Percentiles rank a stretch among this genome's conserved stretches.
phyloP scores from a whole-genome alignment of 2,797 vertebrate species.

The Cynodonichthys magdalenae region DNA sequence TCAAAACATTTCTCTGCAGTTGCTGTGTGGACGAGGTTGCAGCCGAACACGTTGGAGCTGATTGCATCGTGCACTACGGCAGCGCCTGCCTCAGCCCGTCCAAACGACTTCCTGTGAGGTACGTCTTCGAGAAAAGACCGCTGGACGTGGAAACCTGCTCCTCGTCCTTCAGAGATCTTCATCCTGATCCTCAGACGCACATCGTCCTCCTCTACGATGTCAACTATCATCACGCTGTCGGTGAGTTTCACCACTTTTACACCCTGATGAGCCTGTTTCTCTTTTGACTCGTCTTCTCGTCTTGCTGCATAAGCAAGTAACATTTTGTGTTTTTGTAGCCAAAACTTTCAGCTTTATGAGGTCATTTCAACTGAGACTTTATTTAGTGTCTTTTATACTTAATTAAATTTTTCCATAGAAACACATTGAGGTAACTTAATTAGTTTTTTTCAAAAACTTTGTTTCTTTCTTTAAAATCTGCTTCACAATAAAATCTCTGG shows the following conservation, averaged over 20 bases:
- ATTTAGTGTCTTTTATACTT: too few relatives aligned
- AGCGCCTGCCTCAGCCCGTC: constrained; percentile 91
- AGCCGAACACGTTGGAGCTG: constrained; percentile 86
- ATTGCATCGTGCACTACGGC: constrained; percentile 92
- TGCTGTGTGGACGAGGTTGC: constrained; percentile 97
- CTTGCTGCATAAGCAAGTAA: too few relatives aligned
- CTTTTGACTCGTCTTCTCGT: too few relatives aligned
- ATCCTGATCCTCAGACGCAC: constrained; percentile 76
- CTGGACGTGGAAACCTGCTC: constrained; percentile 81
- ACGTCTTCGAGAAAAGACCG: constrained; percentile 74
- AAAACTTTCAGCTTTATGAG: too few relatives aligned
- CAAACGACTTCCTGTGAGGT: constrained; percentile 83
- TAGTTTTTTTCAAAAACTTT: too few relatives aligned
- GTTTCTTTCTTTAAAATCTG: too few relatives aligned
- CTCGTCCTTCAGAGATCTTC: constrained; percentile 80
- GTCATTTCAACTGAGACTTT: too few relatives aligned
- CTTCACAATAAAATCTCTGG: too few relatives aligned
- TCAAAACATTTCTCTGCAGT: constrained; percentile 67
- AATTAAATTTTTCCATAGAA: too few relatives aligned
- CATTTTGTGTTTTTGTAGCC: too few relatives aligned
- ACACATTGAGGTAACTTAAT: too few relatives aligned
- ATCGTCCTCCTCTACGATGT: constrained; percentile 89
- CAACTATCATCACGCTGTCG: constrained; percentile 79
- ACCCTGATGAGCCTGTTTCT: too few relatives aligned
- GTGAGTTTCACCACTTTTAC: constrained; percentile 49